These are phyloP conservation scores for Phylloscopus whistleri DNA, from an alignment of 2,113 vertebrate species.

Conservation along the genomic window DNA sequence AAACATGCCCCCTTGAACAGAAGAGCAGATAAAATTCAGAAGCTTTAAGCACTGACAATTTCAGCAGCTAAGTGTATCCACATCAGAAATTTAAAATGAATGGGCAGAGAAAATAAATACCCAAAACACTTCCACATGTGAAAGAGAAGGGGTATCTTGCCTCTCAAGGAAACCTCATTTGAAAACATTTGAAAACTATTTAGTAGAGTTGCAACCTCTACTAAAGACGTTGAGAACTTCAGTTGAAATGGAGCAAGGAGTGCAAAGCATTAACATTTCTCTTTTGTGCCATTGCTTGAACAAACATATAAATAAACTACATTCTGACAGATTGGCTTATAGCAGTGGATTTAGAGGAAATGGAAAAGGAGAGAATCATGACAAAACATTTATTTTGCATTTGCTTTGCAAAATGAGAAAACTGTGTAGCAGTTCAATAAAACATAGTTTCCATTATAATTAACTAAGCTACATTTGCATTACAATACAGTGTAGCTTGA, in stretches of 20 bases:
- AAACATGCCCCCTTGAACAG: not conserved
- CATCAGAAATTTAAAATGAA: not conserved
- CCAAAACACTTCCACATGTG: not conserved
- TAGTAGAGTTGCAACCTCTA: not conserved
- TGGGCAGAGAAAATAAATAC: not conserved
- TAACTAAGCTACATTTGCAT: not conserved
- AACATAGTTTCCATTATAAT: not conserved
- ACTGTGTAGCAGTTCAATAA: not conserved
- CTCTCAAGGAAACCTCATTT: not conserved
- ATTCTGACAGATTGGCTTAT: not conserved
- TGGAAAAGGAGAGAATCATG: not conserved
- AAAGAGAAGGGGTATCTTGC: not conserved
- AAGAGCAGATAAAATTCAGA: not conserved
- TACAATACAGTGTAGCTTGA: not conserved
- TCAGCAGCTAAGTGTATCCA: not conserved
- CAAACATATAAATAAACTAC: not conserved
- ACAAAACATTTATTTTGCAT: not conserved
- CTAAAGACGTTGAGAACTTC: not conserved
- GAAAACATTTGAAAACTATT: not conserved
- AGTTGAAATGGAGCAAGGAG: not conserved
- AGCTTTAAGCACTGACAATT: not conserved
- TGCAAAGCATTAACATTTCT: not conserved
- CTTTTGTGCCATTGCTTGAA: not conserved
- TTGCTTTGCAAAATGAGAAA: not conserved
- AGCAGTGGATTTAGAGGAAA: not conserved